Conservation (phyloP, 1,140 invertebrate species). For the Cryptotermes secundus region DNA sequence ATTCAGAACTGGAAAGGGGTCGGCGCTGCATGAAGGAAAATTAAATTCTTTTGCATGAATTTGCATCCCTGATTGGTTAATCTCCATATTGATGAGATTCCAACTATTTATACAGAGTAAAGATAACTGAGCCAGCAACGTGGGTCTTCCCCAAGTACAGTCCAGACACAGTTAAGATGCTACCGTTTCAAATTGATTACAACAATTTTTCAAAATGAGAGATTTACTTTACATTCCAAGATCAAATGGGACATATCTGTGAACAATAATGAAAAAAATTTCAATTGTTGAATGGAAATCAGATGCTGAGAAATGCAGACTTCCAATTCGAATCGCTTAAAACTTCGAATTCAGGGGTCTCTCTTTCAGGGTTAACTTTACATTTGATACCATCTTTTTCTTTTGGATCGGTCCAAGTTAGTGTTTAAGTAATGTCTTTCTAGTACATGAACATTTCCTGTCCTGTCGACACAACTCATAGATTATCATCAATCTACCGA, state of each 20-base stretch:
- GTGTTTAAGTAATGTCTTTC: too few relatives aligned
- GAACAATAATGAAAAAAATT: too few relatives aligned
- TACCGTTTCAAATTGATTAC: neutral
- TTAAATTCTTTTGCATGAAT: conserved; percentile 46
- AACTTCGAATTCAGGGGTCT: too few relatives aligned
- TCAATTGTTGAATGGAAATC: too few relatives aligned
- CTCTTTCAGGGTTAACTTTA: too few relatives aligned
- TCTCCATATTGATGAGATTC: conserved; percentile 43
- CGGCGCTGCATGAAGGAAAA: conserved; percentile 37
- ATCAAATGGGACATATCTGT: neutral
- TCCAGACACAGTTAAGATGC: neutral
- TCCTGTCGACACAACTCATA: too few relatives aligned
- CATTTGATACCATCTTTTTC: too few relatives aligned
- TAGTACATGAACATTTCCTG: too few relatives aligned
- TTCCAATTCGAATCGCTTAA: too few relatives aligned
- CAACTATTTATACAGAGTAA: conserved; percentile 16
- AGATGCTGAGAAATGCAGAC: too few relatives aligned
- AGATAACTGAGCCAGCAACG: neutral
- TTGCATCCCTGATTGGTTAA: conserved; percentile 45
- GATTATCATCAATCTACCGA: too few relatives aligned
- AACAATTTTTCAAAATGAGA: neutral
- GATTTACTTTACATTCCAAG: neutral
- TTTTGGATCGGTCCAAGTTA: too few relatives aligned
- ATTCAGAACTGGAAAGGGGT: conserved; percentile 15
- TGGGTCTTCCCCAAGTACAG: neutral